Conservation (phyloP, 1,140 invertebrate genomes). For the Bradynema listronoti region DNA sequence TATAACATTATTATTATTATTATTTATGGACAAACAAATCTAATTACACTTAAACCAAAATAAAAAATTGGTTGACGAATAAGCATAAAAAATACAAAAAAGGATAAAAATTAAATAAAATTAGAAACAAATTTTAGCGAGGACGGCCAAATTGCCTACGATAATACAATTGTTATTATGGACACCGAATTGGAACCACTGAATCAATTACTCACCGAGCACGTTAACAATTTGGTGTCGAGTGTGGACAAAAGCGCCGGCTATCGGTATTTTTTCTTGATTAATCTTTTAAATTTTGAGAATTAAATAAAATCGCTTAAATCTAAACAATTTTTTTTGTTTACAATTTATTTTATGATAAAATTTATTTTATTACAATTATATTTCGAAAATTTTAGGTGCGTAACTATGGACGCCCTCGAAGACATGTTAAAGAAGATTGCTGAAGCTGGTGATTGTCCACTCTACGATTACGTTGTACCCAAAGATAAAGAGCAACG, state of each 20-base stretch:
- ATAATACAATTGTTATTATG: background rate
- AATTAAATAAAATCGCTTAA: no score
- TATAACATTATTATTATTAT: no score
- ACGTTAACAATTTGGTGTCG: slow-evolving; percentile 11
- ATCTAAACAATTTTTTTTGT: no score
- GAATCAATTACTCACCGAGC: slow-evolving; percentile 4
- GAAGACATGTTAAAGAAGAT: slow-evolving; percentile 9
- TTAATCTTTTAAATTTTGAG: slow-evolving; percentile 4
- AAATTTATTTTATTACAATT: no score
- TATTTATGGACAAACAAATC: no score
- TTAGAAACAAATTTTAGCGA: background rate
- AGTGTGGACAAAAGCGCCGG: background rate
- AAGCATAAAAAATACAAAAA: no score
- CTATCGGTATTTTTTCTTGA: slow-evolving; percentile 2
- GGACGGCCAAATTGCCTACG: background rate
- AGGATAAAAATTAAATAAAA: background rate
- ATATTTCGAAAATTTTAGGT: no score
- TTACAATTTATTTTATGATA: no score
- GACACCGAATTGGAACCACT: slow-evolving; percentile 10
- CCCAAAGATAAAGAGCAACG: slow-evolving; percentile 4
- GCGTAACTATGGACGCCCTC: slow-evolving; percentile 4
- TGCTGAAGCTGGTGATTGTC: slow-evolving; percentile 10
- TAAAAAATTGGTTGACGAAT: no score
- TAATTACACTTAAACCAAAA: no score
- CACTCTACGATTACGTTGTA: background rate